Percentiles rank a stretch among this genome's conserved stretches.
phyloP scores from a whole-genome alignment of 2,888 invertebrate genomes.

The Parnassius orleans region DNA sequence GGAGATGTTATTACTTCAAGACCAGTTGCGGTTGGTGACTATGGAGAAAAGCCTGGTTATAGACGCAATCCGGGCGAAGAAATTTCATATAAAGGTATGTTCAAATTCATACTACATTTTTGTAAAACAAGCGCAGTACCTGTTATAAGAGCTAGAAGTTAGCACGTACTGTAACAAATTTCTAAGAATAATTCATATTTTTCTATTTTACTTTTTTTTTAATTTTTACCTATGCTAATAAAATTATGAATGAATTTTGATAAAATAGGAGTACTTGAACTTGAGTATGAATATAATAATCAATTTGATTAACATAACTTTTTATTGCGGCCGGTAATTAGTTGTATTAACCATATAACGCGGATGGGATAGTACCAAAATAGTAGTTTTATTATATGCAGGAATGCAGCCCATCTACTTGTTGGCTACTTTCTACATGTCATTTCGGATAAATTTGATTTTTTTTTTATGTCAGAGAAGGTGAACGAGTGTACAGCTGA shows the following conservation, averaged over 20 bases:
- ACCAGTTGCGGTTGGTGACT: constrained; percentile 60
- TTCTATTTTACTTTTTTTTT: too few relatives aligned
- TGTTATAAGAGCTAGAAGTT: too few relatives aligned
- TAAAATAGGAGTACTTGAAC: too few relatives aligned
- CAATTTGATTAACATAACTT: too few relatives aligned
- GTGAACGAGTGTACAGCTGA: too few relatives aligned
- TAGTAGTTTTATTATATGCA: constrained; percentile 6
- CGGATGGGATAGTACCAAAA: constrained; percentile 7
- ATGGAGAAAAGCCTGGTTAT: constrained; percentile 44
- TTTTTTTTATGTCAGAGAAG: too few relatives aligned
- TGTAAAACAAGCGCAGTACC: too few relatives aligned
- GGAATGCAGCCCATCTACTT: constrained; percentile 9
- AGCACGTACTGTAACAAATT: too few relatives aligned
- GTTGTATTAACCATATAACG: not conserved
- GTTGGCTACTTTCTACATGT: not conserved
- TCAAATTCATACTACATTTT: not conserved
- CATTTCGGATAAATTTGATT: not conserved
- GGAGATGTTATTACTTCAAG: constrained; percentile 63
- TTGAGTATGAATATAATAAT: too few relatives aligned
- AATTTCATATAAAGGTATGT: constrained; percentile 59
- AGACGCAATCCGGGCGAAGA: constrained; percentile 48
- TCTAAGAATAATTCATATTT: too few relatives aligned
- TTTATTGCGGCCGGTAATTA: constrained; percentile 9
- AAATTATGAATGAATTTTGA: too few relatives aligned
- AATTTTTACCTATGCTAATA: too few relatives aligned